Evolutionary conservation across 2,113 vertebrate species (phyloP).

Genomic region (Callaeas wilsoni): DNA sequence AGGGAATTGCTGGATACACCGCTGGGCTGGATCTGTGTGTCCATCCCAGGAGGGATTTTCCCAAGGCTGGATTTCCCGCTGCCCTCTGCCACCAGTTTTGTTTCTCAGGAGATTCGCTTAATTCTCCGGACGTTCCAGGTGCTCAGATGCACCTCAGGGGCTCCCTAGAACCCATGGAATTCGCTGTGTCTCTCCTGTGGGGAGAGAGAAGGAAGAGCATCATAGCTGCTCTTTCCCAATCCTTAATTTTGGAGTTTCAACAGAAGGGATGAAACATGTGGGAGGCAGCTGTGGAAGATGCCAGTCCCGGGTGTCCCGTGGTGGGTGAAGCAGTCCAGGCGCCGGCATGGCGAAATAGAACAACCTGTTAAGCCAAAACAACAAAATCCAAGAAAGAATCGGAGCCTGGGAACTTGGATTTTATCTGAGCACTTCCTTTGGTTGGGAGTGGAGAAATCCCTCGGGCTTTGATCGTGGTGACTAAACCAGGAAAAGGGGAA

Average conservation of each 20-base stretch:
- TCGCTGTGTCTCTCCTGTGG: not conserved
- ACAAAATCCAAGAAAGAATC: not conserved
- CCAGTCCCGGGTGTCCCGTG: fast-evolving
- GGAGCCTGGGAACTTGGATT: not conserved
- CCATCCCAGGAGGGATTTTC: not conserved
- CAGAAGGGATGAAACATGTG: not conserved
- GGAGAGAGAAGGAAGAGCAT: not conserved
- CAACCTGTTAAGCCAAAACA: not conserved
- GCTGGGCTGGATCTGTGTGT: not conserved
- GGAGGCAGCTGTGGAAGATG: not conserved
- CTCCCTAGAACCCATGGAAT: not conserved
- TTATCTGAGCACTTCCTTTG: not conserved
- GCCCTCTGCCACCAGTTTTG: not conserved
- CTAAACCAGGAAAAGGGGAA: not conserved
- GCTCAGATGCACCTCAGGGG: not conserved
- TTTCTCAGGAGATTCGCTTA: not conserved
- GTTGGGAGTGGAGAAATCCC: not conserved
- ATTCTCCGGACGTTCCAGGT: not conserved
- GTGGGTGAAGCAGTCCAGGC: not conserved
- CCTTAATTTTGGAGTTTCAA: not conserved
- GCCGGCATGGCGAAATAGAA: fast-evolving
- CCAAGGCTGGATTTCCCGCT: not conserved
- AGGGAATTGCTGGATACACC: not conserved
- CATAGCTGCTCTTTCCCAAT: not conserved
- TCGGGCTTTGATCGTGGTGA: fast-evolving